Percentiles rank a stretch among this genome's conserved stretches.
Conservation (phyloP, 1,140 invertebrate species). For the Monomorium pharaonis region DNA sequence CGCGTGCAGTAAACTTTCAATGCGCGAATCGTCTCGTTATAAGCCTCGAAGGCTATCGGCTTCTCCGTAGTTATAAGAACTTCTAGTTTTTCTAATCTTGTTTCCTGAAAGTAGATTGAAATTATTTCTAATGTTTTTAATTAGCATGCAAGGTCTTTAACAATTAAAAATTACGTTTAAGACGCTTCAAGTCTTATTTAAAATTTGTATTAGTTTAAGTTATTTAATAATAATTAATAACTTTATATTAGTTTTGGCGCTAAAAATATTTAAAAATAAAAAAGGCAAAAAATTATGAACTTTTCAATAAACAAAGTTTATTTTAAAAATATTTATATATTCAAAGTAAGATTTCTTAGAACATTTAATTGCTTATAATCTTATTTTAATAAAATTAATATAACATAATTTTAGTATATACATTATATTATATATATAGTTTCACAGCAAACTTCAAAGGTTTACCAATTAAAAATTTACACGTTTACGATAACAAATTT, state of each 20-base stretch:
- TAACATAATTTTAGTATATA: background rate
- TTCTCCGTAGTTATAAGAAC: slow-evolving; percentile 68
- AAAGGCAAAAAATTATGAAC: no score
- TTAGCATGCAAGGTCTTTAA: background rate
- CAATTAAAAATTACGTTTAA: background rate
- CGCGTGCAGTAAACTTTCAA: slow-evolving; percentile 74
- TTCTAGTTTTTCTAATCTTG: slow-evolving; percentile 77
- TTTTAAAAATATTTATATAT: no score
- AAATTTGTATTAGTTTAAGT: background rate
- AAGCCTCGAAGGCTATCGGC: slow-evolving; percentile 69
- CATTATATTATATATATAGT: no score
- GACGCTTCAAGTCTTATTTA: background rate
- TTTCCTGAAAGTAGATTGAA: slow-evolving; percentile 70
- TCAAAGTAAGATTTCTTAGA: no score
- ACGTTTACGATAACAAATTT: no score
- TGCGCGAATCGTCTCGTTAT: slow-evolving; percentile 76
- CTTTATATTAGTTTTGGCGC: no score
- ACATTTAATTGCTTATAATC: no score
- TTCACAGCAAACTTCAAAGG: background rate
- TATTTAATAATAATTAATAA: background rate
- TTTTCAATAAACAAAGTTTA: no score
- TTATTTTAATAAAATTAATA: background rate
- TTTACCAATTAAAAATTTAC: slow-evolving; percentile 5
- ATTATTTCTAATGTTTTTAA: background rate
- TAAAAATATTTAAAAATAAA: no score